A percentile compares a stretch with the other conserved stretches of the same genome.
Evolutionary conservation across 1,140 invertebrate genomes (phyloP).

Genomic region (Eupristina koningsbergeri): DNA sequence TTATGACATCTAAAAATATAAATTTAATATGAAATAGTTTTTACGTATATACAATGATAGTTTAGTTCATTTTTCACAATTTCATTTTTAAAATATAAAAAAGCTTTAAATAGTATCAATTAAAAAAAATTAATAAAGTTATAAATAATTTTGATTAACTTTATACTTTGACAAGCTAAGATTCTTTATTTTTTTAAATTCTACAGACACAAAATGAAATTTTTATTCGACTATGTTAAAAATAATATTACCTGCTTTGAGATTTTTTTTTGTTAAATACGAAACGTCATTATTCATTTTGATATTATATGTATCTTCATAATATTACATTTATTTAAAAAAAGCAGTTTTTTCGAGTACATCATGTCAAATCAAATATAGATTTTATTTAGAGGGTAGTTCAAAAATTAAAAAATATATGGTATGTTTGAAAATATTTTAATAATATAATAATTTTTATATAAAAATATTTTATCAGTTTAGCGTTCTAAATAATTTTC

Average conservation of each 20-base stretch:
- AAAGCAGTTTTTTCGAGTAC: neutral
- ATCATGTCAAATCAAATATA: neutral
- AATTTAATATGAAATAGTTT: no score
- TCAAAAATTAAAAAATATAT: neutral
- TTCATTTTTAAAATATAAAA: no score
- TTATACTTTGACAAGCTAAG: no score
- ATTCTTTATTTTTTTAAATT: conserved; percentile 30
- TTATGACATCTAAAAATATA: no score
- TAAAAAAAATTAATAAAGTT: no score
- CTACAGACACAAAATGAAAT: conserved; percentile 16
- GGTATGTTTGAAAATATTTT: neutral
- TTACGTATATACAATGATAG: no score
- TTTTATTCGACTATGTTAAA: conserved; percentile 36
- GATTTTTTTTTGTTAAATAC: conserved; percentile 23
- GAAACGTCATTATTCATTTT: conserved; percentile 43
- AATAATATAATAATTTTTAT: no score
- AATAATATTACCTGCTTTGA: conserved; percentile 24
- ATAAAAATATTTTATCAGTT: no score
- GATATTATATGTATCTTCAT: neutral
- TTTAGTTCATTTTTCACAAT: no score
- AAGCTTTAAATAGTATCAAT: no score
- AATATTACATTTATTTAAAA: conserved; percentile 28
- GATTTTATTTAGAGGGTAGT: neutral
- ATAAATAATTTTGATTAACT: no score
- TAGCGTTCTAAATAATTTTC: no score